Base-by-base conservation (phyloP, 2,113 vertebrate species). In the Gambusia holbrooki region DNA sequence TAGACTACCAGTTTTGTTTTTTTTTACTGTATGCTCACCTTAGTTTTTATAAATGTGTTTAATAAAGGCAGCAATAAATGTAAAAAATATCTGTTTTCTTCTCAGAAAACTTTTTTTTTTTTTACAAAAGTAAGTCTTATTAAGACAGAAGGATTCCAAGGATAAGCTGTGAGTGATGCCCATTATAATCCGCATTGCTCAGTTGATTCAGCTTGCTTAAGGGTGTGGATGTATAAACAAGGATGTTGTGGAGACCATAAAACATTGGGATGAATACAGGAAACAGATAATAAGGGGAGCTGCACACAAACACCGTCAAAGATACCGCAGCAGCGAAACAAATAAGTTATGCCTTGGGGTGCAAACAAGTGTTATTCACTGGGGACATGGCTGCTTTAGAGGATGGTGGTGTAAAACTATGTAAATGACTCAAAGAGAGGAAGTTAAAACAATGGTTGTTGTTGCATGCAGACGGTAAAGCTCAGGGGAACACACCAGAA, bases 391-490 rank as follows among this genome's bases (percentile, higher is more conserved):
- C 63, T 42, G 6, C 62, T 51, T 76, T 76, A 67, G 76, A 87
- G 77, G 60, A 85, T 33, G 12, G 25, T 29, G 40, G 40, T 69
- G 71, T 40, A 48, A 54, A 74, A 80, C 72, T 45, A 68, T 81
- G 45, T 15, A 63, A 73, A 77, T 74, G 66, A 84, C 62, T 76
- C 79, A 77, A 69, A 63, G 68, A 76, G 62, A 78, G 67, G 51
- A 67, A 75, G 79, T 84, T 76, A 79, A 83, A 74, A 76, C 81
- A 81, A 74, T 40, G 66, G 69, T 66, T 83, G 81, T 65, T 83
- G 63, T 84, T 87, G 86, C 86, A 82, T 86, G 84, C 81, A 65
- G 64, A 54, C 77, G 70, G 77, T 73, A 75, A 77, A 87, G 32
- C 86, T 71, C 83, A 70, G 60, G 80, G 69, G 84, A 88, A 78